Evolutionary conservation across 2,113 vertebrate species (phyloP), one percentile per base, ranked within the genome.

Genomic region (Nymphicus hollandicus): DNA sequence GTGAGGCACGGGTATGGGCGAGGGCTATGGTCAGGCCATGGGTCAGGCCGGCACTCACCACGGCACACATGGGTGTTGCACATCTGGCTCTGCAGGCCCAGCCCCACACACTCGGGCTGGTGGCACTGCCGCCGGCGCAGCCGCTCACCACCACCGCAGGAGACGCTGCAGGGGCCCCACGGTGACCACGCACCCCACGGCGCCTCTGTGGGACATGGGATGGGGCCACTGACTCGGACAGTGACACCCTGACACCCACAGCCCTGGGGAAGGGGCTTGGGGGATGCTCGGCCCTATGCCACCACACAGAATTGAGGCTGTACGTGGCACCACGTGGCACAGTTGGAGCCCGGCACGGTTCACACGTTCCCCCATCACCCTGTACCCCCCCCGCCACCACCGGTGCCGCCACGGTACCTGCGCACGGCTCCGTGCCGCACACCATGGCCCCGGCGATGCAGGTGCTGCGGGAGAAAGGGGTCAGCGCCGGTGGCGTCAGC

Each of bases 121-220:
- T 96, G 94, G 58, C 99, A 99, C 39, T 25, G 91, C 28, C 98
- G 98, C 27, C 77, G 92, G 35, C 98, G 98, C 28, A 95, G 88
- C 86, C 96, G 98, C 81, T 98, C 96, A 37, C 99, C 99, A 6
- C 98, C 98, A 0, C 98, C 98, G 10, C 99, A 99, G 3, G 97
- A 95, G 14, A 95, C 58, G 0, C 98, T 98, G 87, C 99, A 99
- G 19, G 97, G 85, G 1, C 96, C 96, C 99, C 99, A 99, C 10
- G 93, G 68, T 3, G 95, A 98, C 99, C 99, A 99, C 10, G 96
- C 96, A 31, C 97, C 97, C 99, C 98, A 99, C 1, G 50, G 72
- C 7, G 3, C 44, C 56, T 84, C 91, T 93, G 83, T 1, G 6
- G 49, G 33, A 4, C 1, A 11, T 5, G 3, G 17, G 50, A 58